These are phyloP conservation scores for Chiridota heheva DNA, from an alignment of 35 echinoderm and acorn worm species.

Conservation along the genomic window DNA sequence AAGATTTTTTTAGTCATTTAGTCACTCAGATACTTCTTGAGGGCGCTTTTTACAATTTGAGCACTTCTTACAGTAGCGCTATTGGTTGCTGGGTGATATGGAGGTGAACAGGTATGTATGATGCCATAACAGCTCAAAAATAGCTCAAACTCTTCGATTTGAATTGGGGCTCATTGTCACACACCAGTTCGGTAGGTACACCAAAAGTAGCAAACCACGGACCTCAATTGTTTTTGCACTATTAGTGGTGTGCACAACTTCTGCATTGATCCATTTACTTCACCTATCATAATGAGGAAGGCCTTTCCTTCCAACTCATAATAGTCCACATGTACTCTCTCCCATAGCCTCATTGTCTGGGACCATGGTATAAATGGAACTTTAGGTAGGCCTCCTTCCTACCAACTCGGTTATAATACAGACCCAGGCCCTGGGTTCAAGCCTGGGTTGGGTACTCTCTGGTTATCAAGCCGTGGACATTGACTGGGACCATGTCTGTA, in stretches of 20 bases:
- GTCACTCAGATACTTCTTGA: slow-evolving; percentile 49
- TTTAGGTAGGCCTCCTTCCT: too few relatives aligned
- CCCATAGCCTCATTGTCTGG: slow-evolving; percentile 16
- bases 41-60: slow-evolving; percentile 42
- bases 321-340: slow-evolving; percentile 63
- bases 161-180: slow-evolving; percentile 31
- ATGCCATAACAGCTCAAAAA: slow-evolving; percentile 35
- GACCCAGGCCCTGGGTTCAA: too few relatives aligned
- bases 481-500: too few relatives aligned
- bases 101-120: slow-evolving; percentile 30
- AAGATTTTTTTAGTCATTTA: slow-evolving; percentile 26
- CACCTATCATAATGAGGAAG: slow-evolving; percentile 57
- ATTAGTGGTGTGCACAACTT: slow-evolving; percentile 46
- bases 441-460: too few relatives aligned
- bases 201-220: slow-evolving; percentile 18
- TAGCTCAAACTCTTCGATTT: slow-evolving; percentile 48
- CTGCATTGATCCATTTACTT: slow-evolving; percentile 65
- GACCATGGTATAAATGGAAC: slow-evolving; percentile 60
- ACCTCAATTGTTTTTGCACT: slow-evolving; percentile 50
- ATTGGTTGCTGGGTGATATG: slow-evolving; percentile 61
- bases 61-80: slow-evolving; percentile 59
- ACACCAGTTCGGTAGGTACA: slow-evolving; percentile 7
- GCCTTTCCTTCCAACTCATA: slow-evolving; percentile 49
- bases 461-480: too few relatives aligned
- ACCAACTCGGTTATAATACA: too few relatives aligned